Evolutionary conservation across 2,797 vertebrate species (phyloP).

Genomic region (Semaprochilodus insignis): DNA sequence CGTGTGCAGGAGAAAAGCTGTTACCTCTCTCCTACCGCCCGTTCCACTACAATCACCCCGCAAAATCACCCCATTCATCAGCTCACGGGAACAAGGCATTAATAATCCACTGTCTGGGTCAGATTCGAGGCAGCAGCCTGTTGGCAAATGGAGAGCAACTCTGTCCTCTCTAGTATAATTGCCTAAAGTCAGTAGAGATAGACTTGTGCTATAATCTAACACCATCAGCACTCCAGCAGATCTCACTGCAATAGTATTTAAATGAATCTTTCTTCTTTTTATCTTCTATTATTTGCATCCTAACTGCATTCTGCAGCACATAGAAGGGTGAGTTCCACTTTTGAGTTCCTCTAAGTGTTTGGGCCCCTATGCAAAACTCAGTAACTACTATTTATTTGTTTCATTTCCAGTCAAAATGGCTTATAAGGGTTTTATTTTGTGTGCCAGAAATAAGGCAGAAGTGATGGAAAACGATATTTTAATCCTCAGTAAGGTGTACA

Average conservation of each 20-base stretch:
- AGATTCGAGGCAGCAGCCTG: constrained; percentile 37
- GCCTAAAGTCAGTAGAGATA: not conserved
- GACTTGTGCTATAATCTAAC: not conserved
- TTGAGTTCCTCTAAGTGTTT: too few species aligned
- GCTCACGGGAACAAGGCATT: constrained; percentile 47
- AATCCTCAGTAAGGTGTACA: too few species aligned
- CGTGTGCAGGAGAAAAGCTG: constrained; percentile 4
- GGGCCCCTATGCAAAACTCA: too few species aligned
- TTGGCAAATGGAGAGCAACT: constrained; percentile 24
- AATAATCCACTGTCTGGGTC: constrained; percentile 56
- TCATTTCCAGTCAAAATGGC: too few species aligned
- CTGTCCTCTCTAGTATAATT: constrained; percentile 8
- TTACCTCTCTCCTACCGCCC: constrained; percentile 28
- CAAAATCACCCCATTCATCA: constrained; percentile 53
- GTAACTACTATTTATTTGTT: too few species aligned
- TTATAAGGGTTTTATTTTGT: too few species aligned
- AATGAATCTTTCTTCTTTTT: not conserved
- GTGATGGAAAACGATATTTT: too few species aligned
- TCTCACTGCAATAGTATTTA: not conserved
- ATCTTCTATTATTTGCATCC: not conserved
- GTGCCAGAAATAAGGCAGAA: too few species aligned
- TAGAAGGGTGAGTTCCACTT: not conserved
- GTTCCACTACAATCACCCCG: constrained; percentile 7
- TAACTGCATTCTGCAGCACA: not conserved
- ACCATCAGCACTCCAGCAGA: not conserved